Evolutionary conservation across 2,797 vertebrate genomes (phyloP).

Genomic region (Galago senegalensis): DNA sequence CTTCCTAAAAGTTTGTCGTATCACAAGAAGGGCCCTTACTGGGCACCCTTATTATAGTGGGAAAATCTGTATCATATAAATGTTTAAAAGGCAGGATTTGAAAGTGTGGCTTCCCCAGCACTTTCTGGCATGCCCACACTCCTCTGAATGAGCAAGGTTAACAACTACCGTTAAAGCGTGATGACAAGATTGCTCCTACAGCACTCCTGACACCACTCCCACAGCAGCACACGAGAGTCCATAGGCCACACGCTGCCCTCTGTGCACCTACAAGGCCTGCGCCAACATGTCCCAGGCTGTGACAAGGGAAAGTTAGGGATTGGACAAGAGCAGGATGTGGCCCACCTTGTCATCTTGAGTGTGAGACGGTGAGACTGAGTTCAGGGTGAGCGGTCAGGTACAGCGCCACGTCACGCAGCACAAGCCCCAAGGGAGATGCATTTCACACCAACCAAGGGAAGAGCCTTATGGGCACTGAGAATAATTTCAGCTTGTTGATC

Average conservation of each 20-base stretch:
- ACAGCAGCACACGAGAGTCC: accelerated
- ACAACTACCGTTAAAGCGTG: too few species aligned
- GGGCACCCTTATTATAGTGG: too few species aligned
- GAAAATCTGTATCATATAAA: background rate
- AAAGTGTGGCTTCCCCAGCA: background rate
- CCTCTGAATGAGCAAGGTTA: background rate
- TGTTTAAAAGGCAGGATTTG: background rate
- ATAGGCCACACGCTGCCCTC: background rate
- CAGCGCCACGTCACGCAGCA: accelerated
- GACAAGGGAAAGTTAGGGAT: background rate
- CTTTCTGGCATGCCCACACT: background rate
- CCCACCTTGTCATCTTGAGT: background rate
- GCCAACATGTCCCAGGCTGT: background rate
- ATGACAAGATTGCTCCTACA: too few species aligned
- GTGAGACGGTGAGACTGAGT: background rate
- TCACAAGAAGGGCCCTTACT: background rate
- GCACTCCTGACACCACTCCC: background rate
- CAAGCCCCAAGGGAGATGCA: accelerated
- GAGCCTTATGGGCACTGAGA: background rate
- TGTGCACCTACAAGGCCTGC: background rate
- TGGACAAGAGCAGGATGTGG: too few species aligned
- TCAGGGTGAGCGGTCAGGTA: background rate
- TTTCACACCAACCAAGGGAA: background rate
- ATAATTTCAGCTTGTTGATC: background rate
- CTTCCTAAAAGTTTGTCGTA: background rate